These are phyloP conservation scores for Salvelinus sp. DNA, from an alignment of 2,113 vertebrate species.

Conservation along the genomic window DNA sequence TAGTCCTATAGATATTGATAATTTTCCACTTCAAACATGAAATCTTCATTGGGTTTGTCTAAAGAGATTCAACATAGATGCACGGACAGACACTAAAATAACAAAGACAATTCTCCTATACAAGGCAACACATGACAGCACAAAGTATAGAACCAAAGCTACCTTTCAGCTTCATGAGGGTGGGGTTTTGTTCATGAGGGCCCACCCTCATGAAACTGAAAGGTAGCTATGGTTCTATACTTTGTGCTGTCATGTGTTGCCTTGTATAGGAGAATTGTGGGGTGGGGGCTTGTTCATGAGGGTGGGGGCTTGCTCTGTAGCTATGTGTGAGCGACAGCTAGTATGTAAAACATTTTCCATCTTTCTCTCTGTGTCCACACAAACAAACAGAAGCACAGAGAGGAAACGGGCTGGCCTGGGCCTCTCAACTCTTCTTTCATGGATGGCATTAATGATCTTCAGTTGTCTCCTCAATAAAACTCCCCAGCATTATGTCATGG, in stretches of 20 bases:
- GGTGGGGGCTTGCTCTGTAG: too few relatives aligned
- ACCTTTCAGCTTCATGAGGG: not conserved
- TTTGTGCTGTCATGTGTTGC: too few relatives aligned
- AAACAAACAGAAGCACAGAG: slow-evolving; percentile 28
- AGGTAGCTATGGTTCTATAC: too few relatives aligned
- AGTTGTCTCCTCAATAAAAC: slow-evolving; percentile 53
- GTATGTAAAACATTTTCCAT: not conserved
- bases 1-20: slow-evolving; percentile 33
- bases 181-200: too few relatives aligned
- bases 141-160: not conserved
- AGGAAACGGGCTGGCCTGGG: slow-evolving; percentile 14
- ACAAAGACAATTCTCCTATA: not conserved
- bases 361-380: slow-evolving; percentile 14
- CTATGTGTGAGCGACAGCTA: not conserved
- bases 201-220: too few relatives aligned
- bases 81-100: slow-evolving; percentile 48
- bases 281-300: too few relatives aligned
- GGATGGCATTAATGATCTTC: slow-evolving; percentile 39
- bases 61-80: slow-evolving; percentile 30
- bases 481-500: slow-evolving; percentile 48
- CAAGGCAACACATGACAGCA: not conserved
- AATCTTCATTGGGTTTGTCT: slow-evolving; percentile 56
- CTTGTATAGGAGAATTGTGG: too few relatives aligned
- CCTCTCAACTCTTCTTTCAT: not conserved
- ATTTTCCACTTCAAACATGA: slow-evolving; percentile 44